Conservation (phyloP, 2,113 vertebrate species). For the Nothobranchius furzeri region DNA sequence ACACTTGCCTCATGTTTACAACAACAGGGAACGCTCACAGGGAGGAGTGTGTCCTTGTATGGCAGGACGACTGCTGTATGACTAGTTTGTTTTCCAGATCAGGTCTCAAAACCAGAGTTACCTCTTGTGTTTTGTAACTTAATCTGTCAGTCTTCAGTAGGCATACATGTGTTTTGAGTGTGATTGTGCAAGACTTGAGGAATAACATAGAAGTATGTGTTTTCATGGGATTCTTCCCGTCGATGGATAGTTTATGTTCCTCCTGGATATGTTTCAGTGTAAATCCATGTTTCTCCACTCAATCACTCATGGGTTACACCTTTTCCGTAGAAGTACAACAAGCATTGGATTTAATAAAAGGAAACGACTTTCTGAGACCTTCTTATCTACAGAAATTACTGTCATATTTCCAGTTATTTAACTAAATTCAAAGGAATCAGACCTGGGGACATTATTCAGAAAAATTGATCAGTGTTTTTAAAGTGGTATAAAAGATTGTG, state of each 20-base stretch:
- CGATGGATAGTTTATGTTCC: background rate
- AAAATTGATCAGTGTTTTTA: background rate
- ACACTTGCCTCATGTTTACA: background rate
- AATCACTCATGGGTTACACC: constrained; percentile 9
- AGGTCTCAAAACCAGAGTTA: background rate
- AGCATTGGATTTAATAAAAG: constrained; percentile 17
- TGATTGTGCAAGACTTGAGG: background rate
- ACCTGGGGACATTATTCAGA: constrained; percentile 2
- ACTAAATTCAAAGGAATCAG: constrained; percentile 21
- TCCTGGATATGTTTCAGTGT: constrained; percentile 4
- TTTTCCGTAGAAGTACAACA: background rate
- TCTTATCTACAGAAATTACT: constrained; percentile 1
- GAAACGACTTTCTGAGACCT: constrained; percentile 14
- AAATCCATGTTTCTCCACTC: background rate
- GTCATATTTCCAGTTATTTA: constrained; percentile 38
- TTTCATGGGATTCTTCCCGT: too few relatives aligned
- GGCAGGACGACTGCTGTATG: background rate
- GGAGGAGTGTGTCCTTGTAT: background rate
- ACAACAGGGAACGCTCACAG: background rate
- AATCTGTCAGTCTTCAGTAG: background rate
- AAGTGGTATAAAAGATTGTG: background rate
- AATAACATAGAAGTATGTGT: background rate
- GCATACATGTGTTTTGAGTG: background rate
- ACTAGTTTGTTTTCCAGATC: background rate
- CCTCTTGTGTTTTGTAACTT: constrained; percentile 3